These are phyloP conservation scores for Corydoras sp. DNA, from an alignment of 2,113 vertebrate genomes.

Conservation along the genomic window DNA sequence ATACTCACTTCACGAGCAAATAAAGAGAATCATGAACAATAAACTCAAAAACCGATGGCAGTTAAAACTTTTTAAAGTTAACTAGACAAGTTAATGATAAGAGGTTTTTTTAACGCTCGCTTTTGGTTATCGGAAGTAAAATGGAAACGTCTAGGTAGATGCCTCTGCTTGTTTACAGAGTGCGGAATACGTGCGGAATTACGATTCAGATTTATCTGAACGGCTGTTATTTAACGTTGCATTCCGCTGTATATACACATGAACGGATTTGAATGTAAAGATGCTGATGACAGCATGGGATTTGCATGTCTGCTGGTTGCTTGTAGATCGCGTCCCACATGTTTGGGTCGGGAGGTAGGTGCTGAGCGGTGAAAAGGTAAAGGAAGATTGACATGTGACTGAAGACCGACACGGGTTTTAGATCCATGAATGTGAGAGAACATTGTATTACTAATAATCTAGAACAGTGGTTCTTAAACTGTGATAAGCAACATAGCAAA, in stretches of 20 bases:
- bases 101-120: no score
- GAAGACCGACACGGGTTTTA: neutral
- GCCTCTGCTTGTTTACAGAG: no score
- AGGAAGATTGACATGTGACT: neutral
- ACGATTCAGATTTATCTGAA: no score
- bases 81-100: no score
- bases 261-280: neutral
- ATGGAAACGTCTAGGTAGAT: no score
- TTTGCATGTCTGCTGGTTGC: constrained; percentile 45
- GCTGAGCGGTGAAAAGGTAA: constrained; percentile 36
- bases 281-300: constrained; percentile 1
- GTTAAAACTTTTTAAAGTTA: no score
- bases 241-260: neutral
- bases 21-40: no score
- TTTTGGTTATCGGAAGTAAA: no score
- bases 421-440: neutral
- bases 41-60: no score
- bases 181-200: no score
- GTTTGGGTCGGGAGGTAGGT: constrained; percentile 66
- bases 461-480: constrained; percentile 2
- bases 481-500: no score
- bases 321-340: constrained; percentile 51
- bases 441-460: neutral
- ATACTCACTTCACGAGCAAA: no score
- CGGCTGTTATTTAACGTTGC: neutral